Percentiles rank a stretch among this genome's conserved stretches.
phyloP scores from a whole-genome alignment of 2,888 invertebrate species.

The Drosophila algonquin region DNA sequence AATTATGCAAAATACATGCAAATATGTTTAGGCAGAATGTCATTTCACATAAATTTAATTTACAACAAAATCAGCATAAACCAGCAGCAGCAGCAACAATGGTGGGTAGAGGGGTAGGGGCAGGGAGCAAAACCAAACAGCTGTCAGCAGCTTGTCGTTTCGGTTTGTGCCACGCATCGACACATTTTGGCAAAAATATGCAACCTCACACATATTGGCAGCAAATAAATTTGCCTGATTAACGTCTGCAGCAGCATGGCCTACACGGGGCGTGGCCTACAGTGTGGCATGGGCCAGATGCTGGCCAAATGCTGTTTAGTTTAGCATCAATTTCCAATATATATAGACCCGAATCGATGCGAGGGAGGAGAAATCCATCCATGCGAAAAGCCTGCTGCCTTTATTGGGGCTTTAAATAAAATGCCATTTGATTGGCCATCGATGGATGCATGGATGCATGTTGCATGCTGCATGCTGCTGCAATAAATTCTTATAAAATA shows the following conservation, averaged over 20 bases:
- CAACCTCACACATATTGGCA: constrained; percentile 37
- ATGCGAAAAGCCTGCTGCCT: constrained; percentile 25
- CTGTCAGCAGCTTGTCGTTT: constrained; percentile 69
- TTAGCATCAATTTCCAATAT: background rate
- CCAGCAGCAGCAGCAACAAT: constrained; percentile 24
- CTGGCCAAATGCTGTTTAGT: constrained; percentile 21
- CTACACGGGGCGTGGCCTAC: background rate
- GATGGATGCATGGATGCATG: constrained; percentile 24
- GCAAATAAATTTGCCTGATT: constrained; percentile 60
- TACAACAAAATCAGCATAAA: constrained; percentile 48
- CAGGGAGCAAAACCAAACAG: constrained; percentile 59
- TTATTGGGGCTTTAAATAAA: constrained; percentile 26
- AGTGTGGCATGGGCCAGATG: background rate
- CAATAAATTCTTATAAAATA: constrained; percentile 12
- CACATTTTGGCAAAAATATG: constrained; percentile 57
- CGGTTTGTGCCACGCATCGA: constrained; percentile 26
- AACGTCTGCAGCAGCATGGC: constrained; percentile 25
- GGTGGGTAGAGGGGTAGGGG: background rate
- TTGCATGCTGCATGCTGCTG: too few species aligned
- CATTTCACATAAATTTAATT: constrained; percentile 67
- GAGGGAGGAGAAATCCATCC: background rate
- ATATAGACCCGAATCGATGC: background rate
- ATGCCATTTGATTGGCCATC: constrained; percentile 33
- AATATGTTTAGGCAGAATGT: constrained; percentile 71
- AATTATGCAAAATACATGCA: constrained; percentile 66